A percentile compares a stretch with the other conserved stretches of the same genome.
phyloP scores from a whole-genome alignment of 2,888 invertebrate species.

The Seira musarum region DNA sequence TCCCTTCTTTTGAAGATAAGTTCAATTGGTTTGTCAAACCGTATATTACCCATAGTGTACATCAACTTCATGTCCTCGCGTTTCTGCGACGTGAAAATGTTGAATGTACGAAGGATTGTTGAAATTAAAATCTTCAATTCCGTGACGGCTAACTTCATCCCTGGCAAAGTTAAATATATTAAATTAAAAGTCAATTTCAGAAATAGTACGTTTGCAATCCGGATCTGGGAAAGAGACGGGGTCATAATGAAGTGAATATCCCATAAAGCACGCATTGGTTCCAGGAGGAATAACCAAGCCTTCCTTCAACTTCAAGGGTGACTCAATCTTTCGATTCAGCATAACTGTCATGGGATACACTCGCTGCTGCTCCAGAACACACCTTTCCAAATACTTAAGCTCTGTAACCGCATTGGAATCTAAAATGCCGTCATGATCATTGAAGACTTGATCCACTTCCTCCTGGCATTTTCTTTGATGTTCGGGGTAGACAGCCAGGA shows the following conservation, averaged over 20 bases:
- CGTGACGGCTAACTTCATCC: too few species aligned
- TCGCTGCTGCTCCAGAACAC: background rate
- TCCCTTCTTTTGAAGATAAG: too few species aligned
- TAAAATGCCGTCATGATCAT: background rate
- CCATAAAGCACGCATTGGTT: background rate
- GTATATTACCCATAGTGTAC: too few species aligned
- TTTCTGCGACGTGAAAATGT: too few species aligned
- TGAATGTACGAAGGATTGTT: too few species aligned
- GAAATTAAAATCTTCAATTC: too few species aligned
- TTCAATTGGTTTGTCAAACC: too few species aligned
- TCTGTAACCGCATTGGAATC: background rate
- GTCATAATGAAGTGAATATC: slow-evolving; percentile 72
- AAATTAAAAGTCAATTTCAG: too few species aligned
- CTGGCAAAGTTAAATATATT: too few species aligned
- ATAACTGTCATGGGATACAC: background rate
- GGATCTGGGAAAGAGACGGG: slow-evolving; percentile 74
- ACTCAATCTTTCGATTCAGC: background rate
- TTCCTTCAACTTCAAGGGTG: background rate
- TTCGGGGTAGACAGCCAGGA: background rate
- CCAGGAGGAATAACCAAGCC: background rate
- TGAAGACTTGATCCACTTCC: background rate
- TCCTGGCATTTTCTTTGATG: too few species aligned
- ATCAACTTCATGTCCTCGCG: too few species aligned
- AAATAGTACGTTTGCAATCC: too few species aligned
- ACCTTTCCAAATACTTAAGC: background rate